Evolutionary conservation across 2,797 vertebrate species (phyloP).

Genomic region (Phaenicophaeus curvirostris): DNA sequence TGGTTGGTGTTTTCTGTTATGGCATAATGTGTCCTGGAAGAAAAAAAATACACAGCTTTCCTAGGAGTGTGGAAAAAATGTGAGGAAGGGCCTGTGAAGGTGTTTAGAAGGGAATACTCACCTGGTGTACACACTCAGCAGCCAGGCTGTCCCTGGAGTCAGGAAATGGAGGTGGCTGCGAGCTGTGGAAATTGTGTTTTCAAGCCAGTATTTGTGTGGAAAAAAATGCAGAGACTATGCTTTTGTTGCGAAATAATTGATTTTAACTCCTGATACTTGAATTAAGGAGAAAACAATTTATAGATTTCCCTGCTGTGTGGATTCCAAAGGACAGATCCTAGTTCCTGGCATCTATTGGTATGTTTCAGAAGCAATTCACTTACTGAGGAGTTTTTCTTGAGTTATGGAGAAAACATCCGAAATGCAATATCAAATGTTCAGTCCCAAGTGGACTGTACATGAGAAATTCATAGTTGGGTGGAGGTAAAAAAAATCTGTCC

Average conservation of each 20-base stretch:
- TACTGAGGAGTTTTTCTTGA: background rate
- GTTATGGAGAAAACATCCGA: background rate
- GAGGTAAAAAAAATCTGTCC: background rate
- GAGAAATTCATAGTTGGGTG: background rate
- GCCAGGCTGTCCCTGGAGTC: background rate
- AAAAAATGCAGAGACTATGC: background rate
- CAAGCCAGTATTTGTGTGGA: background rate
- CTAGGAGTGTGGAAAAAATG: background rate
- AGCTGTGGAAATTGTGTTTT: background rate
- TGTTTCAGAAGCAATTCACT: background rate
- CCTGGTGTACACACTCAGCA: fast-evolving
- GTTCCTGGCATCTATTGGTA: background rate
- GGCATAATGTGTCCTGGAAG: background rate
- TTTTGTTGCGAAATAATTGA: background rate
- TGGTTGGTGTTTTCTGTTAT: background rate
- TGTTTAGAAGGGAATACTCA: background rate
- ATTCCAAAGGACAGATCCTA: background rate
- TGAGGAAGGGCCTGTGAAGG: background rate
- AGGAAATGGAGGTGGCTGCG: background rate
- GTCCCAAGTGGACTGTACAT: background rate
- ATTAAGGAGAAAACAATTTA: background rate
- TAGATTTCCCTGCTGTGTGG: background rate
- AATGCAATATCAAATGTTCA: background rate
- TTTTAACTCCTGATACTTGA: background rate
- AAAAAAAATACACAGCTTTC: background rate